A percentile compares a stretch with the other conserved stretches of the same genome.
Conservation (phyloP, 2,113 vertebrate species). For the Corvus cornix region DNA sequence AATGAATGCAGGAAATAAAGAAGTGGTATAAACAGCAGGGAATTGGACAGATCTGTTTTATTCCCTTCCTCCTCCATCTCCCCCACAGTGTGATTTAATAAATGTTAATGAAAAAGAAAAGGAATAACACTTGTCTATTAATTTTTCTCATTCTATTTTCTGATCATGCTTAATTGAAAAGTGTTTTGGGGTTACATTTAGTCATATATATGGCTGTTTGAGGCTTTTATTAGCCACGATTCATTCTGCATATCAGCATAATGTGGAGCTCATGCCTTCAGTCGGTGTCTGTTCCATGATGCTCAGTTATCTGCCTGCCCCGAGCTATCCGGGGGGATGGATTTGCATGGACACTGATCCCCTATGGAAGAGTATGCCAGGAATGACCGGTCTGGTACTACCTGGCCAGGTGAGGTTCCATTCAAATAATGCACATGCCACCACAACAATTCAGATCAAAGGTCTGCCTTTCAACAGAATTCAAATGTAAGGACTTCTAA, state of each 20-base stretch:
- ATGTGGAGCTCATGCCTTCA: neutral
- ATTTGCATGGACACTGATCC: constrained; percentile 54
- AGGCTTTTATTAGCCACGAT: constrained; percentile 59
- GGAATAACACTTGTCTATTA: constrained; percentile 13
- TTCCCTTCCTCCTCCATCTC: neutral
- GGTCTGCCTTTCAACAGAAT: constrained; percentile 39
- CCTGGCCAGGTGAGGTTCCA: constrained; percentile 59
- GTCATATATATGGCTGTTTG: constrained; percentile 35
- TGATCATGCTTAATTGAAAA: constrained; percentile 48
- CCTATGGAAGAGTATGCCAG: constrained; percentile 20
- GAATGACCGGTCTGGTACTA: constrained; percentile 44
- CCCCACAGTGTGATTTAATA: neutral
- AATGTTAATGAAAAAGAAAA: neutral
- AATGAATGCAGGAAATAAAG: neutral
- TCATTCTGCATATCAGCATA: constrained; percentile 59
- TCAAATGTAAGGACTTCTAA: constrained; percentile 50
- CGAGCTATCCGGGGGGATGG: neutral
- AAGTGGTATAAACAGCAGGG: neutral
- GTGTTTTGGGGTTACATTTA: constrained; percentile 71
- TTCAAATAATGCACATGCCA: constrained; percentile 58
- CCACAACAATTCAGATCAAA: constrained; percentile 61
- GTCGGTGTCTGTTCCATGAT: constrained; percentile 23
- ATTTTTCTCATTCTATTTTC: constrained; percentile 66
- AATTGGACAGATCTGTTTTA: neutral
- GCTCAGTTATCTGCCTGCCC: constrained; percentile 59